A percentile compares a stretch with the other conserved stretches of the same genome.
Conservation (phyloP, 2,888 invertebrate species). For the Drosophila pseudotakahashii region DNA sequence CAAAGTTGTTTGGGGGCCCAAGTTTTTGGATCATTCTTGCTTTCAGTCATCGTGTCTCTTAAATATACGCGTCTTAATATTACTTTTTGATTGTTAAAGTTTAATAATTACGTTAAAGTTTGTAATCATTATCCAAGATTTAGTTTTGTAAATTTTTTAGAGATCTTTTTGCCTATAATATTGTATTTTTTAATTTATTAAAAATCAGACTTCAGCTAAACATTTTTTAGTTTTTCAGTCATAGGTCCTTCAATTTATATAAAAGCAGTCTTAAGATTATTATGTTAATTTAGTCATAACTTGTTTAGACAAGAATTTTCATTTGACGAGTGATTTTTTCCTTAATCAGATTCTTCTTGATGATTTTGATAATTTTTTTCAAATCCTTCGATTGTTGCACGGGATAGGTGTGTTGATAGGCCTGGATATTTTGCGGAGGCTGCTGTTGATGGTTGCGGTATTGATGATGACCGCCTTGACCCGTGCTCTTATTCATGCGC, state of each 20-base stretch:
- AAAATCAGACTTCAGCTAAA: slow-evolving; percentile 56
- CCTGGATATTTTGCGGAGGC: slow-evolving; percentile 22
- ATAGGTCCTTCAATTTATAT: slow-evolving; percentile 59
- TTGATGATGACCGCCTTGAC: slow-evolving; percentile 49
- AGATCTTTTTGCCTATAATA: slow-evolving; percentile 43
- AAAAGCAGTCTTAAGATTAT: slow-evolving; percentile 55
- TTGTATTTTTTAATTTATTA: slow-evolving; percentile 13
- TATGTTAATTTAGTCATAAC: neutral
- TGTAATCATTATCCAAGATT: no score
- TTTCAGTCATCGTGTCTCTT: slow-evolving; percentile 69
- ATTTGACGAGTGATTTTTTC: slow-evolving; percentile 70
- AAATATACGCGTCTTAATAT: slow-evolving; percentile 1
- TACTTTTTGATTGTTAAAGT: slow-evolving; percentile 22
- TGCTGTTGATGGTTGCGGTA: slow-evolving; percentile 34
- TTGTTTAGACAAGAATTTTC: slow-evolving; percentile 70
- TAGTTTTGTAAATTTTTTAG: slow-evolving; percentile 4
- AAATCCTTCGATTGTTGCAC: slow-evolving; percentile 65
- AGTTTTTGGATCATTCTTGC: slow-evolving; percentile 73
- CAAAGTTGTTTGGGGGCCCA: slow-evolving; percentile 85
- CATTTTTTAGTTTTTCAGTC: slow-evolving; percentile 24
- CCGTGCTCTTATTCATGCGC: slow-evolving; percentile 68
- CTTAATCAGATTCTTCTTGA: slow-evolving; percentile 77
- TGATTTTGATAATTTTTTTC: slow-evolving; percentile 75
- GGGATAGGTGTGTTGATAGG: slow-evolving; percentile 41
- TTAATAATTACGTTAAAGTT: neutral